A percentile compares a stretch with the other conserved stretches of the same genome.
These are phyloP conservation scores for Sebastes miniatus DNA, from an alignment of 2,797 vertebrate species.

Conservation along the genomic window DNA sequence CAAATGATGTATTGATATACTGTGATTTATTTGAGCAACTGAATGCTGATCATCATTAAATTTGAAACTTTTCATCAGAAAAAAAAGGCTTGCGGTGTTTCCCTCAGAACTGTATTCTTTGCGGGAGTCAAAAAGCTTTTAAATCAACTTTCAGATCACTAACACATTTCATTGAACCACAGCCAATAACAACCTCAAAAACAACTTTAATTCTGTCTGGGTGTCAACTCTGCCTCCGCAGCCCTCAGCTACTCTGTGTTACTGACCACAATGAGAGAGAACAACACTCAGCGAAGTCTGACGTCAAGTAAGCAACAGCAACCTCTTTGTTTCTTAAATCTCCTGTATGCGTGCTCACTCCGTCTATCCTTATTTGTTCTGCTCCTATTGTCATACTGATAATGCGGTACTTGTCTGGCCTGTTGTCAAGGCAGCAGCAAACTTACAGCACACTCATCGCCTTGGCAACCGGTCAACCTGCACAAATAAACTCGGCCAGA, in stretches of 20 bases:
- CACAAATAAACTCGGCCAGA: slow-evolving; percentile 65
- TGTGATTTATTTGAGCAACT: neutral
- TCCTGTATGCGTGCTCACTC: neutral
- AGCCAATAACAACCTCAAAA: slow-evolving; percentile 10
- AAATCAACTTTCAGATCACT: neutral
- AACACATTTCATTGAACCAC: neutral
- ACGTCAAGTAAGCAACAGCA: slow-evolving; percentile 16
- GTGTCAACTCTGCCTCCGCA: neutral
- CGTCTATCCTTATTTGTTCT: slow-evolving; percentile 45
- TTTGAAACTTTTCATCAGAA: neutral
- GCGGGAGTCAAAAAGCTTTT: neutral
- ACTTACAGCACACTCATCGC: slow-evolving; percentile 65
- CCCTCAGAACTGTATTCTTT: neutral
- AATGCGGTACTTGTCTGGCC: slow-evolving; percentile 47
- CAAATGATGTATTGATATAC: neutral
- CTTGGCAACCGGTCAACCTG: slow-evolving; percentile 75
- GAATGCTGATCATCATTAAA: neutral
- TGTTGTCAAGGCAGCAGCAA: slow-evolving; percentile 76
- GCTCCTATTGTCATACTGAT: slow-evolving; percentile 56
- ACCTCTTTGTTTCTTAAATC: slow-evolving; percentile 7
- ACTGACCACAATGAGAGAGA: neutral
- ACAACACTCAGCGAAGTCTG: neutral
- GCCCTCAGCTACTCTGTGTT: neutral
- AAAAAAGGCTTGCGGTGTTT: neutral
- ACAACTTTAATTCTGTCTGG: neutral